Evolutionary conservation across 1,140 invertebrate species (phyloP), one percentile per base, ranked within the genome.

Genomic region (Episyrphus balteatus): DNA sequence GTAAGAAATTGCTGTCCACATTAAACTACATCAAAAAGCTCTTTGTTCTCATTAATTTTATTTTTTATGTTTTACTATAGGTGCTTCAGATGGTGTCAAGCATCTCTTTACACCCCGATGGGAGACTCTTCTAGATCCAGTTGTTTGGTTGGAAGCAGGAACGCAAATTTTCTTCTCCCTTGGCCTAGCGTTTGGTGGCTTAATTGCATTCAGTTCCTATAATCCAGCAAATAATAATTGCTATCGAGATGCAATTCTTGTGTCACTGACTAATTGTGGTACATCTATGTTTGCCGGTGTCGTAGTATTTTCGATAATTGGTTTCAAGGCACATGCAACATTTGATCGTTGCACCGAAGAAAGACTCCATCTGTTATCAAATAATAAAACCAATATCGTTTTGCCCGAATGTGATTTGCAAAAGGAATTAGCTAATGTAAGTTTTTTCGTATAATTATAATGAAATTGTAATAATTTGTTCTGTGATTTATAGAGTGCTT

Each of bases 231-330:
- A 94, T 59, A 97, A 96, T 69, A 95, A 97, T 69, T 94, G 90
- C 62, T 93, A 88, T 59, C 74, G 90, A 53, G 96, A 99, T 69
- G 92, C 92, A 0, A 80, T 98, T 7, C 82, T 92, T 66, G 90
- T 98, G 13, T 94, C 91, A 12, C 69, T 96, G 34, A 92, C 92
- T 3, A 98, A 99, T 66, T 93, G 92, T 58, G 81, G 85, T 48
- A 98, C 96, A 1, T 97, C 93, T 10, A 86, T 99, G 80, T 98
- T 98, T 66, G 94, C 95, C 46, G 95, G 93, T 0, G 88, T 98
- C 47, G 94, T 98, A 2, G 92, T 98, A 12, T 99, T 99, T 63
- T 92, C 92, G 0, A 88, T 98, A 14, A 90, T 99, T 47, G 96
- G 95, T 13, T 96, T 93, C 61, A 96, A 94, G 70, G 89, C 89